Conservation (phyloP, 2,888 invertebrate genomes). For the Drosophila bunnanda region DNA sequence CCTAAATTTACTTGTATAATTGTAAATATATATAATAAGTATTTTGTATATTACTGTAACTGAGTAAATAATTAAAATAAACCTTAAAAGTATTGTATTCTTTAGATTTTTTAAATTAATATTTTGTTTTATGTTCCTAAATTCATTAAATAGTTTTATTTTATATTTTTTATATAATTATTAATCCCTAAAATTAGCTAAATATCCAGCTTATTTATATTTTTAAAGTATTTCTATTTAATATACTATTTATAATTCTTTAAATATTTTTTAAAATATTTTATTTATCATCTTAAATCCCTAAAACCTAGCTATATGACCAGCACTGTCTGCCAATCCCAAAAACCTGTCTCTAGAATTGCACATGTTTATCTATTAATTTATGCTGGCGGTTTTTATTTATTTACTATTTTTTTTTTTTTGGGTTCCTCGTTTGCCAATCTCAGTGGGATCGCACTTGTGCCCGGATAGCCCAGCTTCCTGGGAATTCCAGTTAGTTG, state of each 20-base stretch:
- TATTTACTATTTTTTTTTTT: slow-evolving; percentile 35
- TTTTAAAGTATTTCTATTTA: not conserved
- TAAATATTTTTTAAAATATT: not conserved
- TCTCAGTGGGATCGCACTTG: slow-evolving; percentile 61
- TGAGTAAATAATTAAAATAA: no score
- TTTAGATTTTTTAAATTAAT: not conserved
- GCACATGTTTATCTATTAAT: slow-evolving; percentile 81
- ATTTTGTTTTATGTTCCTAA: no score
- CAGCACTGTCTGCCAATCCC: slow-evolving; percentile 10
- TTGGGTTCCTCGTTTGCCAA: slow-evolving; percentile 45
- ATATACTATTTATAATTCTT: no score
- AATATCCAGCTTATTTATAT: no score
- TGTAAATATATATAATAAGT: no score
- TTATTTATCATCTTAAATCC: not conserved
- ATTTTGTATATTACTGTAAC: no score
- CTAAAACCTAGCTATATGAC: not conserved
- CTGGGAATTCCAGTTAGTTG: slow-evolving; percentile 55
- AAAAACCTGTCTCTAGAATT: slow-evolving; percentile 36
- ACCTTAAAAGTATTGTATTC: no score
- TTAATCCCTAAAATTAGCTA: no score
- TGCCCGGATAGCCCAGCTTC: slow-evolving; percentile 42
- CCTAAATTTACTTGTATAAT: no score
- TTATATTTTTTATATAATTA: no score
- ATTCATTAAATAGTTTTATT: no score
- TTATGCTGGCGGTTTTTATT: slow-evolving; percentile 76